Base-by-base conservation (phyloP, 1,140 invertebrate species). In the Drosophila subpulchrella region DNA sequence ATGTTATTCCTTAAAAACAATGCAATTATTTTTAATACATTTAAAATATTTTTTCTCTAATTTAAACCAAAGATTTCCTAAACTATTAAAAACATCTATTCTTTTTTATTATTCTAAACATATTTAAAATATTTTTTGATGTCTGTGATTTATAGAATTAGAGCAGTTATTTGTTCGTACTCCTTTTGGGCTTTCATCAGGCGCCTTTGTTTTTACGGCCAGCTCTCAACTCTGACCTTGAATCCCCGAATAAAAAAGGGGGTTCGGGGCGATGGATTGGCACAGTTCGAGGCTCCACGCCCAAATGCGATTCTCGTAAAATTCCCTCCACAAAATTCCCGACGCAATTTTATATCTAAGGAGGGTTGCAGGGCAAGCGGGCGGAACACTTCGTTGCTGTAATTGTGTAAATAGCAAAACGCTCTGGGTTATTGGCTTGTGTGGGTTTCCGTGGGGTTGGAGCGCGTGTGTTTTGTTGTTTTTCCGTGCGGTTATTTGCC, bases 351-450 rank as follows among this genome's bases (percentile, higher is more conserved):
- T 53, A 50, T 61, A 24, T 70, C 48, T 48, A 30, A 32, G 48
- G 59, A 41, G 44, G 57, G 6, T 6, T 6, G 34, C 6, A 12
- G 1, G 36, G 6, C n/a, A 8, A 7, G 38, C 10, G 41, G 17
- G 20, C 55, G 32, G 54, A 39, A 34, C 39, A 48, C n/a, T 60
- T 30, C 13, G 56, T 73, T 82, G 70, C 80, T 88, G 74, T 88
- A 88, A 88, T 88, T 88, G 84, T 80, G 84, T 89, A 89, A 88
- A 84, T 85, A 83, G 80, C 73, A 73, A 80, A 83, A 74, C 72
- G 80, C 84, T 89, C 63, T 77, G 51, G 83, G 84, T 77, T 88
- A 89, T 88, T 88, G 84, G 58, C 83, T 89, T 78, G 84, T 70
- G 55, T 51, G 67, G 32, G 55, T 44, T 36, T 67, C 20, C 47